Evolutionary conservation across 1,140 invertebrate genomes (phyloP), one percentile per base, ranked within the genome.

Genomic region (Eurosta solidaginis): DNA sequence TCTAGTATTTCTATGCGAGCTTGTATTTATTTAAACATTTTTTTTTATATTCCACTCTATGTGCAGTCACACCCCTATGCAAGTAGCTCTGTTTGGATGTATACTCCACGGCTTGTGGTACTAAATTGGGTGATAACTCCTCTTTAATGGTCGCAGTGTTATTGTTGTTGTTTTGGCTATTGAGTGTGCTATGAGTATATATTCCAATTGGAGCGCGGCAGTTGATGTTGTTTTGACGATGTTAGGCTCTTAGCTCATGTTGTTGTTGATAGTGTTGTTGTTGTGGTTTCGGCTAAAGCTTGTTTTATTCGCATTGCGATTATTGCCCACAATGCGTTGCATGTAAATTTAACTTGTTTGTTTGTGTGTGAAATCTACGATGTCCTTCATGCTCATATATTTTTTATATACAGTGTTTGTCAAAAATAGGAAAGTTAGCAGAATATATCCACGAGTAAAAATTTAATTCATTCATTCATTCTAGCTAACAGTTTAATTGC

Each of bases 61-160:
- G 1, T 27, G 22, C 33, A 22, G 33, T n/a, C 49, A 49, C 36
- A 42, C 36, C 45, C 75, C 40, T n/a, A 52, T 52, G 17, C 33
- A 52, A 50, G 33, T 17, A 20, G 27, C 27, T 33, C 25, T n/a
- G 20, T 17, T 1, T 25, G 33, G 40, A 20, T 76, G 49, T 76
- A 29, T 59, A 17, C 27, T 40, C 50, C 40, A 36, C 68, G 45
- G 45, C 59, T 78, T 78, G 77, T 78, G 42, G 59, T 44, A 40
- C 27, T 73, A 49, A 73, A 50, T 78, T 78, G 63, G 59, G 44
- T 78, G 63, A 73, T 50, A 78, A 68, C 45, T 78, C 63, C 36
- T 78, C 27, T 73, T 59, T 68, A 73, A 68, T 78, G 63, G 59
- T 78, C 12, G 25, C 47, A 5, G 59, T 45, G 59, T 29, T 73